These are phyloP conservation scores for Gorsachius magnificus DNA, from an alignment of 2,797 vertebrate species.

Conservation along the genomic window DNA sequence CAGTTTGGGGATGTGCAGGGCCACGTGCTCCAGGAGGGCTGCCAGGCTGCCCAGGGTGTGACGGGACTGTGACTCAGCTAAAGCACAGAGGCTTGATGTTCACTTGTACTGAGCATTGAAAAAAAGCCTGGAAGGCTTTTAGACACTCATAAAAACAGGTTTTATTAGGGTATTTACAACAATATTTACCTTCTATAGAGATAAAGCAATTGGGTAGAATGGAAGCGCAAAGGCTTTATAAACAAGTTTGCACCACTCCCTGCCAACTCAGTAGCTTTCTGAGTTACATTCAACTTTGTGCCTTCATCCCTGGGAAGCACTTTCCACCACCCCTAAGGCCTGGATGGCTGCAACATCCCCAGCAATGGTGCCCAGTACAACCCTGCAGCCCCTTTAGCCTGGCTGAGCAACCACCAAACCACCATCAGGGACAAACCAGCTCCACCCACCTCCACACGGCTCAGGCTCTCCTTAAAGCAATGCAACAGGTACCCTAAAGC, in stretches of 20 bases:
- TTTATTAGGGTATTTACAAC: background rate
- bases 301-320: background rate
- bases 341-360: background rate
- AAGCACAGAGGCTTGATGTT: background rate
- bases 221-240: background rate
- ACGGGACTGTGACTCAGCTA: background rate
- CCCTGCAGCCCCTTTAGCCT: background rate
- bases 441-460: background rate
- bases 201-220: background rate
- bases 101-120: background rate
- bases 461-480: background rate
- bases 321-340: background rate
- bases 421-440: background rate
- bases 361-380: background rate
- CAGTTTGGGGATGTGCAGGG: too few relatives aligned
- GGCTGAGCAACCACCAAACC: background rate
- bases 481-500: background rate
- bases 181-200: background rate
- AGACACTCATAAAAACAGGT: background rate
- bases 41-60: background rate
- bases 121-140: background rate
- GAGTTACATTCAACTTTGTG: background rate
- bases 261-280: background rate
- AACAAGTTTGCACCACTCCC: background rate
- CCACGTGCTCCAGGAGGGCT: rapidly evolving